These are phyloP conservation scores for Nezara viridula DNA, from an alignment of 2,888 invertebrate species.

Conservation along the genomic window DNA sequence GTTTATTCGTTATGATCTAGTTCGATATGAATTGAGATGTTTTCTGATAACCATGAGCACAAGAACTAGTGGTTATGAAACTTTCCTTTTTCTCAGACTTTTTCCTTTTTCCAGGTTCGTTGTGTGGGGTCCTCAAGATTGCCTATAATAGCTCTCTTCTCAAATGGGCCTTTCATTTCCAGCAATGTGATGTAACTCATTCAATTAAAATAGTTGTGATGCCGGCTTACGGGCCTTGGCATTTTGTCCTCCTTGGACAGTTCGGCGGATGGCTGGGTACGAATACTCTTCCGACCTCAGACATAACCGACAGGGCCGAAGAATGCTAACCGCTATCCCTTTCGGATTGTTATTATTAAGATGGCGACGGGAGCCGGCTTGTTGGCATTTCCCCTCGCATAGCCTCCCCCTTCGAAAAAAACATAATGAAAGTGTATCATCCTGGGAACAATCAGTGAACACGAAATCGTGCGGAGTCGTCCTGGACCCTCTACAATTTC, in stretches of 20 bases:
- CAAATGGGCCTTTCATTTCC: constrained; percentile 26
- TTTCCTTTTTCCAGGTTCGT: constrained; percentile 33
- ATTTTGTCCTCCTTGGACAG: constrained; percentile 1
- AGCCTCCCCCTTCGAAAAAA: constrained; percentile 39
- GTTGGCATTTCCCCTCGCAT: constrained; percentile 51
- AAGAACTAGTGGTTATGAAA: neutral
- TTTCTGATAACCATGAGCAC: neutral
- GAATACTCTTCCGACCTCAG: neutral
- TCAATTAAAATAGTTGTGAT: constrained; percentile 13
- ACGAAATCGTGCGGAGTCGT: constrained; percentile 53
- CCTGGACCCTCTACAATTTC: constrained; percentile 56
- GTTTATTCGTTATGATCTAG: no score
- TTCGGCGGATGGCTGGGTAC: neutral
- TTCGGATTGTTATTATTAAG: constrained; percentile 52
- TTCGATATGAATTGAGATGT: neutral
- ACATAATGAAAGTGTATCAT: constrained; percentile 57
- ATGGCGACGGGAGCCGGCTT: constrained; percentile 55
- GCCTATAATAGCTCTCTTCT: constrained; percentile 20
- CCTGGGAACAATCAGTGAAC: constrained; percentile 56
- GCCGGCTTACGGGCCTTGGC: neutral
- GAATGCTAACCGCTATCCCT: constrained; percentile 27
- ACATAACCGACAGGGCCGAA: neutral
- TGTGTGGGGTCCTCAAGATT: constrained; percentile 20
- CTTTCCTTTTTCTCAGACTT: constrained; percentile 8
- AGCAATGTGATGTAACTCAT: constrained; percentile 35